phyloP scores from a whole-genome alignment of 1,140 invertebrate genomes.

The Aethina tumida region DNA sequence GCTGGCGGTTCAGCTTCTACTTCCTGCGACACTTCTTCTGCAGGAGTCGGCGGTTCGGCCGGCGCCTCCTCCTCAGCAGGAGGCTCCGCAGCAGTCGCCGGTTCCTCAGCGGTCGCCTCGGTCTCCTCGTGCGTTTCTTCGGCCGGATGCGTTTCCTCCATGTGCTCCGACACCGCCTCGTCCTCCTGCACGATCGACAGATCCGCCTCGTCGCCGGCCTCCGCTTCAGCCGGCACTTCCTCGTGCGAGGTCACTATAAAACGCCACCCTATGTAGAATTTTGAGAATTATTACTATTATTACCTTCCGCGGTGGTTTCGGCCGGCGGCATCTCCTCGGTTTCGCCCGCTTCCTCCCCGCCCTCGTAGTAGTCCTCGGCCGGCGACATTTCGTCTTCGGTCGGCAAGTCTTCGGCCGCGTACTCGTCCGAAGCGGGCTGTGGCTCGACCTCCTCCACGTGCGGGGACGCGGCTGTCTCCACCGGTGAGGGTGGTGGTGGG shows the following conservation, averaged over 20 bases:
- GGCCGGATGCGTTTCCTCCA: no score
- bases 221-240: conserved; percentile 14
- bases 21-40: conserved; percentile 4
- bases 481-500: conserved; percentile 17
- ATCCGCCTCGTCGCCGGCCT: conserved; percentile 2
- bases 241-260: conserved; percentile 5
- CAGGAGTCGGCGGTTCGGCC: conserved; percentile 1
- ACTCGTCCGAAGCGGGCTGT: neutral
- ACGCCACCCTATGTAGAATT: no score
- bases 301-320: neutral
- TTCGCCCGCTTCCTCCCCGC: neutral
- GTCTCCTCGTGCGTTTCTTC: neutral
- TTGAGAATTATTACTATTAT: no score
- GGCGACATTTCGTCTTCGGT: conserved; percentile 8
- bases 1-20: conserved; percentile 4
- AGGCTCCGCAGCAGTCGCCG: conserved; percentile 9
- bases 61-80: conserved; percentile 3
- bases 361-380: conserved; percentile 4
- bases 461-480: neutral
- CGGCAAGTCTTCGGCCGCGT: conserved; percentile 5
- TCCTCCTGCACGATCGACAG: conserved; percentile 2
- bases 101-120: conserved; percentile 7
- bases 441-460: conserved; percentile 2
- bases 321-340: neutral
- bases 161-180: conserved; percentile 6